These are phyloP conservation scores for Drosophila flavopinicola DNA, from an alignment of 2,888 invertebrate genomes.

Conservation along the genomic window DNA sequence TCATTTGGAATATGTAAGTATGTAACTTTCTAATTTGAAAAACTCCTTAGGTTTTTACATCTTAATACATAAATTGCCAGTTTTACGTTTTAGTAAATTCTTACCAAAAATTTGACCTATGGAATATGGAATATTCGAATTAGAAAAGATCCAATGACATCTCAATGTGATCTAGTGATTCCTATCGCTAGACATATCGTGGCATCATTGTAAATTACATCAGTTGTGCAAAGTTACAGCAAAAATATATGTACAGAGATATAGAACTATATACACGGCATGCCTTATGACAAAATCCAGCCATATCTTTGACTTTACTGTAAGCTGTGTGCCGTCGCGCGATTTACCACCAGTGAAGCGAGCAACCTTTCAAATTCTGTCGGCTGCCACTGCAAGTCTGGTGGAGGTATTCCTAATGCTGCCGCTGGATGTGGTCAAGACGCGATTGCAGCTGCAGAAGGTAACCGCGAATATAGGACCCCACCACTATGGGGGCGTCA, in stretches of 20 bases:
- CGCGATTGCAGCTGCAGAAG: conserved; percentile 57
- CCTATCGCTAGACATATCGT: no score
- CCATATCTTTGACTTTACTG: background rate
- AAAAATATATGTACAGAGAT: background rate
- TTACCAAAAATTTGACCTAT: no score
- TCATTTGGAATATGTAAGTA: no score
- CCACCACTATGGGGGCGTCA: conserved; percentile 23
- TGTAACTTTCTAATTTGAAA: no score
- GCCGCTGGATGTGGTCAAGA: conserved; percentile 61
- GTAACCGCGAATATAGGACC: fast-evolving
- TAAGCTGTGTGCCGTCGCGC: background rate
- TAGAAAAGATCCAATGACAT: no score
- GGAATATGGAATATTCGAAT: no score
- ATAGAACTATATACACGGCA: background rate
- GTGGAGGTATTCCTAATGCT: conserved; percentile 24
- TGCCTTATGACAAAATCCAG: conserved; percentile 18
- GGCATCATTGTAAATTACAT: no score
- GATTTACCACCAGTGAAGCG: background rate
- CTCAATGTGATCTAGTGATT: no score
- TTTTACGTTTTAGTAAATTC: no score
- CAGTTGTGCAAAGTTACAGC: no score
- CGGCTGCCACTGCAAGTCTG: conserved; percentile 43
- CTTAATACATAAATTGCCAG: no score
- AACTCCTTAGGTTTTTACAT: no score
- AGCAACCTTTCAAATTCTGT: conserved; percentile 4